A percentile compares a stretch with the other conserved stretches of the same genome.
Conservation (phyloP, 2,888 invertebrate species). For the Metalampra italica region DNA sequence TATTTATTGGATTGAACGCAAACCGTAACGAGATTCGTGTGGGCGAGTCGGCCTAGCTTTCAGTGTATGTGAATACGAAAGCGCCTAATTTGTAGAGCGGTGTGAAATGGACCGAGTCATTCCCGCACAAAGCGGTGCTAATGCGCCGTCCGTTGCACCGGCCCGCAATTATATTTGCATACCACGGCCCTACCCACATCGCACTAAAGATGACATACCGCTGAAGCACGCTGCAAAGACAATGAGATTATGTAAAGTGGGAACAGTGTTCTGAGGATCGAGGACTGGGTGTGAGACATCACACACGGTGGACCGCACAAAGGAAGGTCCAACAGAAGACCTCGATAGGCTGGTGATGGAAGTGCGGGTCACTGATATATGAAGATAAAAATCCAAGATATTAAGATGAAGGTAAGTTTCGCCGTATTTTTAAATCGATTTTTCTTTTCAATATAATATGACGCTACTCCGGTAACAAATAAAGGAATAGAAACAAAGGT, state of each 20-base stretch:
- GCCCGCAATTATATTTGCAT: constrained; percentile 71
- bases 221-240: neutral
- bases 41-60: constrained; percentile 5
- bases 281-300: too few relatives aligned
- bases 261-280: too few relatives aligned
- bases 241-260: neutral
- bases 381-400: too few relatives aligned
- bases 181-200: constrained; percentile 46
- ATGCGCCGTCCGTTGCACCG: constrained; percentile 54
- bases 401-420: too few relatives aligned
- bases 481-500: too few relatives aligned
- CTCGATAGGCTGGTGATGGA: too few relatives aligned
- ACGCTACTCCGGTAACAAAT: too few relatives aligned
- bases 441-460: too few relatives aligned
- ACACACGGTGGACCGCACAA: too few relatives aligned
- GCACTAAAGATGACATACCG: neutral
- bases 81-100: constrained; percentile 56
- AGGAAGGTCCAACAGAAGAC: too few relatives aligned
- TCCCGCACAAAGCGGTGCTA: constrained; percentile 66
- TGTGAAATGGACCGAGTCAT: constrained; percentile 70
- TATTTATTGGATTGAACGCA: neutral
- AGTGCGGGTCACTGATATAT: too few relatives aligned
- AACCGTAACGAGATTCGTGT: constrained; percentile 8
- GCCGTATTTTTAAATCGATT: too few relatives aligned
- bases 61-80: constrained; percentile 35